These are phyloP conservation scores for Colletes latitarsis DNA, from an alignment of 1,140 invertebrate species.

Conservation along the genomic window DNA sequence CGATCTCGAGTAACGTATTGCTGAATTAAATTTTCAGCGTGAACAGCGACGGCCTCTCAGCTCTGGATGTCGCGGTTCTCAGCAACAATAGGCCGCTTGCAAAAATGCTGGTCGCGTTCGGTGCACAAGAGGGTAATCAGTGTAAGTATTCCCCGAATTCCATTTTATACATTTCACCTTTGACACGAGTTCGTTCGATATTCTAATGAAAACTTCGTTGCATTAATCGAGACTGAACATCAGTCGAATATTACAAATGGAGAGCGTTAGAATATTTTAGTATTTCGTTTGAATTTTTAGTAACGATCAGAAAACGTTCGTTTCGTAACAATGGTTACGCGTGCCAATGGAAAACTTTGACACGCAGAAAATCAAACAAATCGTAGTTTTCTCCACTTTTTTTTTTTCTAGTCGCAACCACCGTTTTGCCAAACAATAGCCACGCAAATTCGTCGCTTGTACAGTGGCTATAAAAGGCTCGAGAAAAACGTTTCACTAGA, in stretches of 20 bases:
- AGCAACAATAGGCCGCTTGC: slow-evolving; percentile 92
- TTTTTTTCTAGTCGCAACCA: background rate
- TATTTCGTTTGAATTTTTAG: too few species aligned
- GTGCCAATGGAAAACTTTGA: background rate
- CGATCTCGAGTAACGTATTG: background rate
- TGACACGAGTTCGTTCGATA: too few species aligned
- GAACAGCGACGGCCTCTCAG: slow-evolving; percentile 93
- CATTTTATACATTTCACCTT: too few species aligned
- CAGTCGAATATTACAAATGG: too few species aligned
- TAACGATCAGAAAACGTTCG: background rate
- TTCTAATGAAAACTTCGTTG: too few species aligned
- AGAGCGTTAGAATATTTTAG: too few species aligned
- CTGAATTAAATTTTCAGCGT: slow-evolving; percentile 82
- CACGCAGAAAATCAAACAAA: background rate
- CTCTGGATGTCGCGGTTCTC: slow-evolving; percentile 94
- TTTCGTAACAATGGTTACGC: background rate
- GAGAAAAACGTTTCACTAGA: background rate
- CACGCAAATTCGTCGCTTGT: background rate
- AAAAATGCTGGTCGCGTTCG: slow-evolving; percentile 93
- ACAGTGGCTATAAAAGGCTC: background rate
- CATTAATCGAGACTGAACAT: too few species aligned
- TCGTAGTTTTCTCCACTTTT: background rate
- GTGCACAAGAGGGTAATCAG: slow-evolving; percentile 92
- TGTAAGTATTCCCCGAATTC: slow-evolving; percentile 85
- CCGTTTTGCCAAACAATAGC: background rate